phyloP scores from a whole-genome alignment of 1,140 invertebrate species.

The Apis dorsata region DNA sequence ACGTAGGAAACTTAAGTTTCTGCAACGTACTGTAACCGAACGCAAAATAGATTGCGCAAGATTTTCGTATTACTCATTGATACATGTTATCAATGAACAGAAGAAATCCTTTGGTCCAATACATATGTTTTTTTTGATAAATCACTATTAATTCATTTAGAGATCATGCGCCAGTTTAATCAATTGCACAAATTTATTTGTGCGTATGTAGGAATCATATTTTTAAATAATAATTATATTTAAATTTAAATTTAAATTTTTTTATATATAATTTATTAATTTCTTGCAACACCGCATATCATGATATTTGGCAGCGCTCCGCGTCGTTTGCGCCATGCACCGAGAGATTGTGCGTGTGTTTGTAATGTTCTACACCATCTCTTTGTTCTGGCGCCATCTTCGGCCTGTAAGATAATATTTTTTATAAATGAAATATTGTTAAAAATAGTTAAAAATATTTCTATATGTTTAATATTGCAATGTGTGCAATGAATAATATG shows the following conservation, averaged over 20 bases:
- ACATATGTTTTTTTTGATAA: conserved; percentile 49
- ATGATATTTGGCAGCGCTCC: conserved; percentile 97
- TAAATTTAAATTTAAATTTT: conserved; percentile 11
- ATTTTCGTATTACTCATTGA: conserved; percentile 50
- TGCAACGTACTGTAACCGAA: conserved; percentile 73
- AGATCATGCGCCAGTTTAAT: conserved; percentile 44
- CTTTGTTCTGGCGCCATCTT: conserved; percentile 90
- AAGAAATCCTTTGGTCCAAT: conserved; percentile 59
- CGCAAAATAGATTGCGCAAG: conserved; percentile 41
- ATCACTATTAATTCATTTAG: conserved; percentile 50
- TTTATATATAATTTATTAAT: conserved; percentile 51
- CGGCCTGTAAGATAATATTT: conserved; percentile 85
- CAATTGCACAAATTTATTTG: background rate
- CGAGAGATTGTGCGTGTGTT: conserved; percentile 93
- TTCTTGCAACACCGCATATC: conserved; percentile 87
- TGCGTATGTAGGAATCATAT: conserved; percentile 24
- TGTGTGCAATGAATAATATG: too few species aligned
- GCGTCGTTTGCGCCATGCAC: conserved; percentile 93
- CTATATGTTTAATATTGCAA: background rate
- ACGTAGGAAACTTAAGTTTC: conserved; percentile 76
- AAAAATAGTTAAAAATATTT: background rate
- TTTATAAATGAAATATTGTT: background rate
- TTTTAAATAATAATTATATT: conserved; percentile 31
- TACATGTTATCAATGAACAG: conserved; percentile 33
- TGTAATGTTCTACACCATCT: conserved; percentile 94